These are phyloP conservation scores for Notolabrus celidotus DNA, from an alignment of 2,797 vertebrate genomes.

Conservation along the genomic window DNA sequence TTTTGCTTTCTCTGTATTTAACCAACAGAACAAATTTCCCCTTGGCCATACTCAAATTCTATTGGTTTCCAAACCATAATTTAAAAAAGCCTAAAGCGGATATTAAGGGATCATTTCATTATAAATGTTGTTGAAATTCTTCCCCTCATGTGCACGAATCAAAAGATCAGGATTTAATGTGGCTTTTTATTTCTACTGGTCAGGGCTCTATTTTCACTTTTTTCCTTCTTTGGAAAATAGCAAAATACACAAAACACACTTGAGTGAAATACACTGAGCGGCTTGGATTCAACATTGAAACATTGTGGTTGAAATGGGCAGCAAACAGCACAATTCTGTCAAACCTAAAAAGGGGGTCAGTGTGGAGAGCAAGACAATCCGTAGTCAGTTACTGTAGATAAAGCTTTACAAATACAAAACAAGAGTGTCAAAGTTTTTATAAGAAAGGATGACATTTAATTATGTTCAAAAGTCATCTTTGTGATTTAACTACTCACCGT, in stretches of 20 bases:
- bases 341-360: neutral
- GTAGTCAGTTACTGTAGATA: neutral
- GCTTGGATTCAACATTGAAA: neutral
- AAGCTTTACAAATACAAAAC: conserved; percentile 1
- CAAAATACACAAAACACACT: neutral
- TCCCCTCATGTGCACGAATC: too few species aligned
- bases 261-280: neutral
- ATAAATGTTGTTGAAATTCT: neutral
- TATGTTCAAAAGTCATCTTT: neutral
- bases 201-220: neutral
- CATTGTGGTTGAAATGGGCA: neutral
- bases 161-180: neutral
- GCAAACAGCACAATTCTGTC: neutral
- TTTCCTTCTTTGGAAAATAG: neutral
- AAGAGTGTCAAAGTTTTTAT: neutral
- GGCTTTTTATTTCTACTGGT: neutral
- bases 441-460: neutral
- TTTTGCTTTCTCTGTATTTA: too few species aligned
- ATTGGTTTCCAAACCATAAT: too few species aligned
- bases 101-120: neutral
- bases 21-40: too few species aligned
- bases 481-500: neutral
- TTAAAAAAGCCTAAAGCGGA: neutral
- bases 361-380: conserved; percentile 13
- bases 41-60: too few species aligned